Evolutionary conservation across 30 jellyfish, hydroid and myxozoan genomes (phyloP).

Genomic region (Aurelia sp.): DNA sequence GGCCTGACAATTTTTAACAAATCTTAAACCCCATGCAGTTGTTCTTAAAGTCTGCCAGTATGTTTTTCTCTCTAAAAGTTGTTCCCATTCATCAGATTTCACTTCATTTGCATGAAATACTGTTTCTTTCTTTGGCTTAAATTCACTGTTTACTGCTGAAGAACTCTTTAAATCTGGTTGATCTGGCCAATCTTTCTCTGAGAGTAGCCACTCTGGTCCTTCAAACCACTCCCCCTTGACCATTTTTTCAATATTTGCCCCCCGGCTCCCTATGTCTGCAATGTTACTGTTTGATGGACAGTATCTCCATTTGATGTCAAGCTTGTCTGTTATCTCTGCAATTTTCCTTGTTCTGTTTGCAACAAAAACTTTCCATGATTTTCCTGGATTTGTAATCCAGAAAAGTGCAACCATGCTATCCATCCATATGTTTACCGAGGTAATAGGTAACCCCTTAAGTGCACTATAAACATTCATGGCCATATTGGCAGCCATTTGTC

Average conservation of each 20-base stretch:
- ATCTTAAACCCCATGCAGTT: constrained; percentile 26
- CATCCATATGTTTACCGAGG: not conserved
- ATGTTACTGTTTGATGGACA: constrained; percentile 3
- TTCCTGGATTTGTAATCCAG: constrained; percentile 12
- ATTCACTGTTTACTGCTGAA: not conserved
- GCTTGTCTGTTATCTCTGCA: constrained; percentile 38
- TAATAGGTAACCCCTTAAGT: constrained; percentile 19
- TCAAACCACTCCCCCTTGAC: too few species aligned
- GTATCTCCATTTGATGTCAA: too few species aligned
- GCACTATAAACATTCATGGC: constrained; percentile 31
- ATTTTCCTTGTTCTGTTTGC: constrained; percentile 24
- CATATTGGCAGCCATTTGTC: constrained; percentile 54
- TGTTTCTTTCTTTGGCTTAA: constrained; percentile 12
- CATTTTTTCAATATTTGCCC: constrained; percentile 18
- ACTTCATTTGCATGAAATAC: constrained; percentile 10
- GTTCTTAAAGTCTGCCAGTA: constrained; percentile 20
- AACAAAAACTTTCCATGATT: constrained; percentile 18
- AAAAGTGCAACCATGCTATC: constrained; percentile 33
- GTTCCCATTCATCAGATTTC: constrained; percentile 25
- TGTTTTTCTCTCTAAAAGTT: constrained; percentile 14
- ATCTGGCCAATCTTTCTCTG: too few species aligned
- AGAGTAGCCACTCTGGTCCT: too few species aligned
- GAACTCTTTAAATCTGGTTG: too few species aligned
- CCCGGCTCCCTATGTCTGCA: constrained; percentile 38
- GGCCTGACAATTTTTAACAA: constrained; percentile 8